phyloP scores from a whole-genome alignment of 2,113 vertebrate genomes.

The Tychaedon coryphoeus region DNA sequence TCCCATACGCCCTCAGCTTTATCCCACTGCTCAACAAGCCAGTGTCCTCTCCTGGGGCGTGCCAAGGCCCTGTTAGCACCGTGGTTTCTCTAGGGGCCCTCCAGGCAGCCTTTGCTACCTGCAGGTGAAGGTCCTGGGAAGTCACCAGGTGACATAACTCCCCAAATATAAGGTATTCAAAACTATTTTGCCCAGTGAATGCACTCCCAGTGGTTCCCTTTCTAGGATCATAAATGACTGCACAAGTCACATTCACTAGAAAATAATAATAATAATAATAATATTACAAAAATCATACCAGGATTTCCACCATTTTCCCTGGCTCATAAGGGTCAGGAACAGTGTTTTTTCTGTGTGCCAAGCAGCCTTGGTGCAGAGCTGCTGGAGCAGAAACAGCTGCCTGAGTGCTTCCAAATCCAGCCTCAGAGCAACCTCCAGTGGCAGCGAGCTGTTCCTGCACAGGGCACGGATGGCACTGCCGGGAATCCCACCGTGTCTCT shows the following conservation, averaged over 20 bases:
- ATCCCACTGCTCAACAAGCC: not conserved
- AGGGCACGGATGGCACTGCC: fast-evolving
- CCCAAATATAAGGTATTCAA: not conserved
- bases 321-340: not conserved
- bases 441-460: not conserved
- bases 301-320: not conserved
- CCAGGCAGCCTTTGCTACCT: not conserved
- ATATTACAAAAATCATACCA: not conserved
- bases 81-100: fast-evolving
- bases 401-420: not conserved
- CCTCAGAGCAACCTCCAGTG: slow-evolving; percentile 15
- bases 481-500: not conserved
- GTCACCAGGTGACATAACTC: not conserved
- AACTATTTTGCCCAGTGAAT: not conserved
- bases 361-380: not conserved
- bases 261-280: not conserved
- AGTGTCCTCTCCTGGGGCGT: fast-evolving
- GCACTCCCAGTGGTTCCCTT: fast-evolving
- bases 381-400: not conserved
- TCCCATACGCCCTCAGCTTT: not conserved
- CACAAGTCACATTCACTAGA: not conserved
- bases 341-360: not conserved
- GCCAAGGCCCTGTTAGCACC: not conserved
- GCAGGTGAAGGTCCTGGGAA: not conserved
- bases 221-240: not conserved